phyloP scores from a whole-genome alignment of 2,888 invertebrate species.

The Thysanoteuthis rhombus region DNA sequence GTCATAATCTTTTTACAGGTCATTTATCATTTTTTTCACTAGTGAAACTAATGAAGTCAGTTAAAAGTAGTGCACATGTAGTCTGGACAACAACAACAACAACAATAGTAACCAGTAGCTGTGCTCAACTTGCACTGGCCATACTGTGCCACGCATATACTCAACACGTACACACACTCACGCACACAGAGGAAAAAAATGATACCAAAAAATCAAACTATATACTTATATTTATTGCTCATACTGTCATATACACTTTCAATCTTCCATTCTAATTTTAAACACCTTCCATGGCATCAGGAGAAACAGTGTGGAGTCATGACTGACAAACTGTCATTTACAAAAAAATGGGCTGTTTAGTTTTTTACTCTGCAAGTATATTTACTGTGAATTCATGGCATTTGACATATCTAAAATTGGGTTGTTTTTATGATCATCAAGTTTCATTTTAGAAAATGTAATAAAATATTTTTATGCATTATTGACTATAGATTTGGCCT shows the following conservation, averaged over 20 bases:
- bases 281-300: background rate
- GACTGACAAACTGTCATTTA: background rate
- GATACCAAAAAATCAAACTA: background rate
- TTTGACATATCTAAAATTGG: background rate
- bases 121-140: slow-evolving; percentile 12
- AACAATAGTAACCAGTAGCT: slow-evolving; percentile 12
- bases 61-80: background rate
- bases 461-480: background rate
- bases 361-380: background rate
- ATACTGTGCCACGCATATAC: background rate
- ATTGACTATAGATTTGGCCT: background rate
- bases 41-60: background rate
- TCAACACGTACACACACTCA: background rate
- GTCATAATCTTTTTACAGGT: background rate
- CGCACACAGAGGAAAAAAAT: background rate
- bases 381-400: background rate
- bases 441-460: background rate
- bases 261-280: background rate
- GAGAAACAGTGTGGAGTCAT: background rate
- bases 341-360: background rate
- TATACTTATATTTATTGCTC: background rate
- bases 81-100: slow-evolving; percentile 12
- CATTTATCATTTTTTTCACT: background rate
- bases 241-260: background rate
- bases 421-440: background rate